Evolutionary conservation across 2,113 vertebrate genomes (phyloP), one percentile per base, ranked within the genome.

Genomic region (Hippocampus comes): DNA sequence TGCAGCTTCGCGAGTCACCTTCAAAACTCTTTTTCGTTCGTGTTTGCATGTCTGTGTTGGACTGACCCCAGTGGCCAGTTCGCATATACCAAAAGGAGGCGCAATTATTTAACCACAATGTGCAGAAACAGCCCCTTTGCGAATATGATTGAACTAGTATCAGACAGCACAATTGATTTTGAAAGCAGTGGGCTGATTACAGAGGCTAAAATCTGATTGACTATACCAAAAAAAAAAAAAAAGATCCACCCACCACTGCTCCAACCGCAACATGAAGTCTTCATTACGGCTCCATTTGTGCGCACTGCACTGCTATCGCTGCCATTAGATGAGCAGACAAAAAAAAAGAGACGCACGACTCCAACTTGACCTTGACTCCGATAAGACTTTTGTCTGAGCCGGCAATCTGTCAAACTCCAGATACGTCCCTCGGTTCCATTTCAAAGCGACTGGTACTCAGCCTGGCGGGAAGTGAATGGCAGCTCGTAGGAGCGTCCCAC

Each of bases 371-470:
- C 72, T 85, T 78, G 68, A 74, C 75, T 84, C 70, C 15, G 86
- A 91, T 89, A 87, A 91, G 79, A 83, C 59, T 72, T 71, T 66
- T 71, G 76, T 88, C 87, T 76, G 86, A 88, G 89, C 65, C 57
- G 46, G 77, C 27, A 23, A 82, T 88, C 86, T 68, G 25, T 84
- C 83, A 80, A 73, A 86, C 70, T 63, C 59, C 56, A 64, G 42
- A 74, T 68, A 74, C 20, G 76, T 65, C 66, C 66, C 56, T 75
- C 46, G 30, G 72, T 34, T 79, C 71, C 34, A 65, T 78, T 84
- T 89, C 85, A 89, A 82, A 89, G 82, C 75, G 71, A 71, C 80
- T 77, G 57, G 43, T 76, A 71, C 78, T 30, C 57, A 65, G 75
- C 63, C 68, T 23, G 23, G 72, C 21, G 73, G 77, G 48, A 82